Percentiles rank a stretch among this genome's conserved stretches.
Evolutionary conservation across 2,888 invertebrate genomes (phyloP).

Genomic region (Coremacera marginata): DNA sequence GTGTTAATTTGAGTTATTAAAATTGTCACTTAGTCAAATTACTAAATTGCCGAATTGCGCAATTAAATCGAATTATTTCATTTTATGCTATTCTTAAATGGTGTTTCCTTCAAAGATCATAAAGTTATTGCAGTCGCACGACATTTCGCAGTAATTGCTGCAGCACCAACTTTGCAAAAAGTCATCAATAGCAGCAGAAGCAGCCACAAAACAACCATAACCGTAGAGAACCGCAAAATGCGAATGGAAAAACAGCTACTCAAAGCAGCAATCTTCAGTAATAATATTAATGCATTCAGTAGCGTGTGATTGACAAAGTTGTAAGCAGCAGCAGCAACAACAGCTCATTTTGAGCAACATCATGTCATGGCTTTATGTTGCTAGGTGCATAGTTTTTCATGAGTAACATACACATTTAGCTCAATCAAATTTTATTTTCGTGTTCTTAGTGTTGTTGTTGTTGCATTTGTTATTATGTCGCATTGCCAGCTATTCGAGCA

Average conservation of each 20-base stretch:
- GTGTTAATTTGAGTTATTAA: too few species aligned
- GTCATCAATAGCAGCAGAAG: constrained; percentile 12
- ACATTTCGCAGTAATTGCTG: constrained; percentile 3
- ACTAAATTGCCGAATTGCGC: not conserved
- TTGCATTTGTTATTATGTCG: not conserved
- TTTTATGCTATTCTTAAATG: not conserved
- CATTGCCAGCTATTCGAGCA: not conserved
- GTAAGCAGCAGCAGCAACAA: not conserved
- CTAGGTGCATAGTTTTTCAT: not conserved
- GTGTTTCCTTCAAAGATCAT: not conserved
- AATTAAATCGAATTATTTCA: not conserved
- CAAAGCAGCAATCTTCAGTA: constrained; percentile 4
- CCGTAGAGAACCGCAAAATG: not conserved
- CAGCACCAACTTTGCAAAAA: not conserved
- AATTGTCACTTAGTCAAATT: too few species aligned
- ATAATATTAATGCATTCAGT: constrained; percentile 9
- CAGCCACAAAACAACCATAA: constrained; percentile 7
- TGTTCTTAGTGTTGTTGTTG: not conserved
- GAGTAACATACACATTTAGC: not conserved
- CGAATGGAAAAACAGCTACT: not conserved
- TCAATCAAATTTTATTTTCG: not conserved
- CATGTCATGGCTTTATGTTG: not conserved
- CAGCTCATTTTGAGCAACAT: not conserved
- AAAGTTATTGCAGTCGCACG: constrained; percentile 4
- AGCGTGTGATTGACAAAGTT: constrained; percentile 26